These are phyloP conservation scores for Cherax quadricarinatus DNA, from an alignment of 1,140 invertebrate genomes.

Conservation along the genomic window DNA sequence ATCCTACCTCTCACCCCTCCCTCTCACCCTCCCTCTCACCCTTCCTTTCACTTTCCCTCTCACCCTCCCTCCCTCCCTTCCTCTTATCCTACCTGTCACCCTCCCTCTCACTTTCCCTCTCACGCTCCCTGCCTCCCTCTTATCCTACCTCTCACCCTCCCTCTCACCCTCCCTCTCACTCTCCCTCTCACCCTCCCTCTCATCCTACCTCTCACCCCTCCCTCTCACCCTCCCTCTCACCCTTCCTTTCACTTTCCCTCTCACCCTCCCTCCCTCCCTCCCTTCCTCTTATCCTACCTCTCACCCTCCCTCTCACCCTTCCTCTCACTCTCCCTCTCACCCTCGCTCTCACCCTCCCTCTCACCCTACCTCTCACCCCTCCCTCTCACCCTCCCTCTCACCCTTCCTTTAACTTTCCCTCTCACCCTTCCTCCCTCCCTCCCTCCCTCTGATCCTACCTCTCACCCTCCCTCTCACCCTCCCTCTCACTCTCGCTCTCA, in stretches of 20 bases:
- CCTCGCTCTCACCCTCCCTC: too few species aligned
- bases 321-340: too few species aligned
- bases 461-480: too few species aligned
- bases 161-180: not conserved
- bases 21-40: too few species aligned
- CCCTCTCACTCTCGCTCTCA: too few species aligned
- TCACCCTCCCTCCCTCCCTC: not conserved
- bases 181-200: not conserved
- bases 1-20: too few species aligned
- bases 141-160: not conserved
- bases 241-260: not conserved
- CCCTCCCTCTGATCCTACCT: too few species aligned
- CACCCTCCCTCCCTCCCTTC: not conserved
- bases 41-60: too few species aligned
- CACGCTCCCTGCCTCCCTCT: not conserved
- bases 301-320: not conserved
- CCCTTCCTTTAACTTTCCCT: too few species aligned
- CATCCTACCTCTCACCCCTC: not conserved
- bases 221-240: not conserved
- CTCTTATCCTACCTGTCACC: not conserved
- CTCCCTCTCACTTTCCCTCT: not conserved
- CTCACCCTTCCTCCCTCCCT: too few species aligned
- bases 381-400: too few species aligned
- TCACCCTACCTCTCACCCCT: too few species aligned
- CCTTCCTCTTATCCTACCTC: not conserved